phyloP scores from a whole-genome alignment of 92 coral and sea anemone genomes.

The Desmophyllum pertusum region DNA sequence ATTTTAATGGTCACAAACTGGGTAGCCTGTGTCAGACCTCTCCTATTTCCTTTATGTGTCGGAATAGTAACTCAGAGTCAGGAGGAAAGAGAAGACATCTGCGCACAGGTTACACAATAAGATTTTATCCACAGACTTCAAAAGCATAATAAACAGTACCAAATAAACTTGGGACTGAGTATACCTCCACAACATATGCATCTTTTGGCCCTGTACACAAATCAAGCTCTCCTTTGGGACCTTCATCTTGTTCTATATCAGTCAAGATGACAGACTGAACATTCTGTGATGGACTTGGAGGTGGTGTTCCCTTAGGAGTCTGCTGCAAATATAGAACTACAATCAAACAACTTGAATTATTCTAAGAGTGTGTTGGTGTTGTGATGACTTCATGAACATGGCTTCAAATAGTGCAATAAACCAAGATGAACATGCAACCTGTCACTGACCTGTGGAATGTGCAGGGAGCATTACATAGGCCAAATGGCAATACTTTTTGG shows the following conservation, averaged over 20 bases:
- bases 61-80: too few species aligned
- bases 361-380: not conserved
- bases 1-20: too few species aligned
- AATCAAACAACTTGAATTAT: not conserved
- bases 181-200: conserved; percentile 96
- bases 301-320: conserved; percentile 67
- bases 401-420: not conserved
- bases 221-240: conserved; percentile 72
- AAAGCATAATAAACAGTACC: not conserved
- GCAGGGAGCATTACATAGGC: not conserved
- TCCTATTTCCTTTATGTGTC: too few species aligned
- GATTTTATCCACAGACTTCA: too few species aligned
- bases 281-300: conserved; percentile 72
- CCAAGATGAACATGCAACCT: not conserved
- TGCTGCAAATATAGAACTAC: not conserved
- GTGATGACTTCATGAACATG: not conserved
- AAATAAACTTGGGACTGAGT: not conserved
- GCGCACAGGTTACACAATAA: too few species aligned
- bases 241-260: conserved; percentile 59
- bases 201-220: conserved; percentile 83
- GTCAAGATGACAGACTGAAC: conserved; percentile 9
- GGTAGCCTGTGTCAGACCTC: too few species aligned
- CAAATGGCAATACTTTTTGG: not conserved
- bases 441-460: not conserved
- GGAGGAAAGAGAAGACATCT: too few species aligned